Evolutionary conservation across 2,113 vertebrate species (phyloP).

Genomic region (Cathartes aura): DNA sequence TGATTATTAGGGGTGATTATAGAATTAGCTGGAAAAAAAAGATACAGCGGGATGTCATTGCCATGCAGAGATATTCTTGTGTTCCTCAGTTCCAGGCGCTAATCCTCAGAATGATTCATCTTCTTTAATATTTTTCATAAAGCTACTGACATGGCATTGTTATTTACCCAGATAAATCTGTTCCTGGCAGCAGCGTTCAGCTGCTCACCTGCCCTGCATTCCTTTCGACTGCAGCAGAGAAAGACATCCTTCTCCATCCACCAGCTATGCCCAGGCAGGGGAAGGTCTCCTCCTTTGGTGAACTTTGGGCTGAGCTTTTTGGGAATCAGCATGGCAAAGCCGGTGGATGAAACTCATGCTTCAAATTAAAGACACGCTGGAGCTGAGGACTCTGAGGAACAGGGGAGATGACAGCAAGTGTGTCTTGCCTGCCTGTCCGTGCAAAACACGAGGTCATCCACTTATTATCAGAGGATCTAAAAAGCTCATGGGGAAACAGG

Average conservation of each 20-base stretch:
- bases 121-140: not conserved
- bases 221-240: accelerated
- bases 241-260: not conserved
- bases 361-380: not conserved
- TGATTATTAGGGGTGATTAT: not conserved
- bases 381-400: not conserved
- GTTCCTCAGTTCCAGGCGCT: not conserved
- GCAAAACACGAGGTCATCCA: not conserved
- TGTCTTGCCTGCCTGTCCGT: accelerated
- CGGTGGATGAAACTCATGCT: not conserved
- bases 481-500: not conserved
- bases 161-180: not conserved
- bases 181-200: not conserved
- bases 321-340: not conserved
- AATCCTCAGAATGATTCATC: slow-evolving; percentile 11
- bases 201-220: not conserved
- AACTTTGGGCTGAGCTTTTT: not conserved
- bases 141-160: not conserved
- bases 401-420: not conserved
- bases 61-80: not conserved
- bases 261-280: not conserved
- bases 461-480: not conserved
- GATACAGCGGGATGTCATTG: not conserved
- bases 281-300: not conserved
- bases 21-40: not conserved